phyloP scores from a whole-genome alignment of 1,140 invertebrate genomes.

The Hermetia illucens region DNA sequence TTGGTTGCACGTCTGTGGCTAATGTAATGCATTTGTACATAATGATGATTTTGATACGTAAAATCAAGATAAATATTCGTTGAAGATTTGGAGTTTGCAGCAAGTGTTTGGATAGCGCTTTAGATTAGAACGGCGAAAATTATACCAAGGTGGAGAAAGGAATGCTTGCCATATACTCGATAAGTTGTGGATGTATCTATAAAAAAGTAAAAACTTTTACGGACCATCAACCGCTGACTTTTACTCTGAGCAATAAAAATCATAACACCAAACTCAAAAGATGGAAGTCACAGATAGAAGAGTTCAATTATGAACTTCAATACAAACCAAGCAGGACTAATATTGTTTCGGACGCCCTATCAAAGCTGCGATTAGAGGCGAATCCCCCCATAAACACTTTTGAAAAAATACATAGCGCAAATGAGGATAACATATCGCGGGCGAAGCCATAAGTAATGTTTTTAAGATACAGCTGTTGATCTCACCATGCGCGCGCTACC shows the following conservation, averaged over 20 bases:
- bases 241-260: background rate
- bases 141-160: conserved; percentile 12
- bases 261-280: too few relatives aligned
- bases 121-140: conserved; percentile 21
- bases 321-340: conserved; percentile 12
- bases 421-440: background rate
- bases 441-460: background rate
- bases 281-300: conserved; percentile 4
- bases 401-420: background rate
- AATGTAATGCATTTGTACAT: too few relatives aligned
- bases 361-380: background rate
- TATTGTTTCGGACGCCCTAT: too few relatives aligned
- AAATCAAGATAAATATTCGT: too few relatives aligned
- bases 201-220: background rate
- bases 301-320: conserved; percentile 22
- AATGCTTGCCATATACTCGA: too few relatives aligned
- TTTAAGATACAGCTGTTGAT: too few relatives aligned
- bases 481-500: too few relatives aligned
- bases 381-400: background rate
- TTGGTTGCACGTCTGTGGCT: too few relatives aligned
- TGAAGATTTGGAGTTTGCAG: too few relatives aligned
- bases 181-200: conserved; percentile 18
- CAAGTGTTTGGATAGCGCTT: too few relatives aligned
- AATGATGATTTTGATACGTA: too few relatives aligned
- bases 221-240: background rate